Evolutionary conservation across 2,888 invertebrate genomes (phyloP).

Genomic region (Gasteruption jaculator): DNA sequence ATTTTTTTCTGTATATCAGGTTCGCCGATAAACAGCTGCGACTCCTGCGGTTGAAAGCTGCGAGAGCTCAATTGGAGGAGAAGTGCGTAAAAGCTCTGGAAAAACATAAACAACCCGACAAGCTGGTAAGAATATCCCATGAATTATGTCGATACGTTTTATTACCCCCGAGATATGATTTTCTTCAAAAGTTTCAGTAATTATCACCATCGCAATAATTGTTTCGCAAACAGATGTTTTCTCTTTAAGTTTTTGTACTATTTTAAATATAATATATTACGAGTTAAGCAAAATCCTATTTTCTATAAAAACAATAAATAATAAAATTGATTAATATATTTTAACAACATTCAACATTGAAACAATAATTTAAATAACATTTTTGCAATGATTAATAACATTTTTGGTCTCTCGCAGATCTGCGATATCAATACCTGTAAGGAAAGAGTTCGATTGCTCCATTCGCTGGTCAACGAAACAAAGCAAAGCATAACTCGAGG

Average conservation of each 20-base stretch:
- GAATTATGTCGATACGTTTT: background rate
- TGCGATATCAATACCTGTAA: slow-evolving; percentile 60
- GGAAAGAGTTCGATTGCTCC: slow-evolving; percentile 58
- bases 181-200: too few species aligned
- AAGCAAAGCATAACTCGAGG: slow-evolving; percentile 51
- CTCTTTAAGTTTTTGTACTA: too few species aligned
- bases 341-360: too few species aligned
- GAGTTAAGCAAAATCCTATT: too few species aligned
- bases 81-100: slow-evolving; percentile 56
- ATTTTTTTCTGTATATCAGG: too few species aligned
- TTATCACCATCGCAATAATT: too few species aligned
- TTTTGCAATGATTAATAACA: background rate
- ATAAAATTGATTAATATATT: too few species aligned
- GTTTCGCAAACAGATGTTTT: too few species aligned
- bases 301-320: too few species aligned
- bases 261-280: too few species aligned
- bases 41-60: slow-evolving; percentile 58
- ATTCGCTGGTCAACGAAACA: slow-evolving; percentile 57
- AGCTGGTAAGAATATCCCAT: slow-evolving; percentile 34
- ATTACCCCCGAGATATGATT: too few species aligned
- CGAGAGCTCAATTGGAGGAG: slow-evolving; percentile 55
- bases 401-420: slow-evolving; percentile 44
- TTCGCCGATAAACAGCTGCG: slow-evolving; percentile 62
- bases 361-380: slow-evolving; percentile 5
- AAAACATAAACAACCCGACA: slow-evolving; percentile 47